These are phyloP conservation scores for Pararge aegeria DNA, from an alignment of 1,140 invertebrate genomes.

Conservation along the genomic window DNA sequence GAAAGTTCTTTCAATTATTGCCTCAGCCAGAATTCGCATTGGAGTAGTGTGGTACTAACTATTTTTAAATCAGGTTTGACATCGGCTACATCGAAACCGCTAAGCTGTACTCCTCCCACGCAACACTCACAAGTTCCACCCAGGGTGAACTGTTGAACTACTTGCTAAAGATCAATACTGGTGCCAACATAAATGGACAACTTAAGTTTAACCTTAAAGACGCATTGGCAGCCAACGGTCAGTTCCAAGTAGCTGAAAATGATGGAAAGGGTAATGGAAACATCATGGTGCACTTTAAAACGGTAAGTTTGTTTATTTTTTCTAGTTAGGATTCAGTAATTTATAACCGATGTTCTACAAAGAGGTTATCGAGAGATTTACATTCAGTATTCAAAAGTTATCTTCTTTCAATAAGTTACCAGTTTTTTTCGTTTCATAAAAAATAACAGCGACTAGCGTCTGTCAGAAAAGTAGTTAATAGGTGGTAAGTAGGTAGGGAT, in stretches of 20 bases:
- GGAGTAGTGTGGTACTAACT: too few relatives aligned
- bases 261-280: conserved; percentile 81
- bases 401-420: too few relatives aligned
- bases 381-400: too few relatives aligned
- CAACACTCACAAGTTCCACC: conserved; percentile 73
- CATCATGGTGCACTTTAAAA: conserved; percentile 69
- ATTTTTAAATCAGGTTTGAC: conserved; percentile 71
- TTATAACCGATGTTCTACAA: too few relatives aligned
- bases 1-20: too few relatives aligned
- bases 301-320: background rate
- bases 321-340: background rate
- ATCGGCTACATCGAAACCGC: conserved; percentile 74
- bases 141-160: conserved; percentile 80
- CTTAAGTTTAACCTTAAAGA: conserved; percentile 80
- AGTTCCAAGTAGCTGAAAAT: conserved; percentile 79
- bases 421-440: too few relatives aligned
- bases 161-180: conserved; percentile 68
- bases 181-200: conserved; percentile 69
- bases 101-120: conserved; percentile 77
- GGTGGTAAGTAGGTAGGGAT: too few relatives aligned
- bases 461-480: too few relatives aligned
- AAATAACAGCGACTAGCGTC: too few relatives aligned
- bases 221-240: conserved; percentile 77
- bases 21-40: too few relatives aligned
- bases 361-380: too few relatives aligned